Evolutionary conservation across 2,888 invertebrate species (phyloP), one percentile per base, ranked within the genome.

Genomic region (Heteromurus nitidus): DNA sequence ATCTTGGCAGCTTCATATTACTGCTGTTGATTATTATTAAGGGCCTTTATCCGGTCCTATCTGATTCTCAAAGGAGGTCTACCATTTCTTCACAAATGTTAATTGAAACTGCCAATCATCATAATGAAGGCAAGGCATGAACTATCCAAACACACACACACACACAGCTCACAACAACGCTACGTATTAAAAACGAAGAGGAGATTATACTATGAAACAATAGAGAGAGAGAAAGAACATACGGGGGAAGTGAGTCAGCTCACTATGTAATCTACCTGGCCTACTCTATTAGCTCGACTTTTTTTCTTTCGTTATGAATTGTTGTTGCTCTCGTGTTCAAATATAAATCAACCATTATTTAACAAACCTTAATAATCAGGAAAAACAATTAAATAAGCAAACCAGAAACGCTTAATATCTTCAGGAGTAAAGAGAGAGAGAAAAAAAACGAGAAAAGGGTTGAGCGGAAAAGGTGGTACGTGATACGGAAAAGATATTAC

Each of bases 41-140:
- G 69, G 77, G 16, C 62, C 77, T 77, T n/a, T 77, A 77, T 77
- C 77, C 77, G 77, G 77, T 77, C 77, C 77, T 77, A 77, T 77
- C 77, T 69, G 69, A 77, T 77, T 77, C 77, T 77, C 77, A 74
- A 82, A 82, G 86, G 86, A 86, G 86, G 86, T 86, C 86, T 77
- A 77, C 81, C 83, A 86, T 85, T 86, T 85, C 83, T 85, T 86
- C 82, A 83, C 83, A 85, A 77, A 84, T 84, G 89, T 93, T 93
- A 93, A 93, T 93, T 93, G 93, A 93, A 93, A 92, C 91, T 93
- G 93, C 93, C 93, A 93, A 93, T 93, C 93, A 93, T 91, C 91
- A 92, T 93, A 93, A 93, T 93, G 91, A 93, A 93, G 91, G 77
- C 69, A 77, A 69, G 77, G 77, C 69, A 69, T 69, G 77, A 77